Evolutionary conservation across 2,113 vertebrate species (phyloP).

Genomic region (Grantiella picta): DNA sequence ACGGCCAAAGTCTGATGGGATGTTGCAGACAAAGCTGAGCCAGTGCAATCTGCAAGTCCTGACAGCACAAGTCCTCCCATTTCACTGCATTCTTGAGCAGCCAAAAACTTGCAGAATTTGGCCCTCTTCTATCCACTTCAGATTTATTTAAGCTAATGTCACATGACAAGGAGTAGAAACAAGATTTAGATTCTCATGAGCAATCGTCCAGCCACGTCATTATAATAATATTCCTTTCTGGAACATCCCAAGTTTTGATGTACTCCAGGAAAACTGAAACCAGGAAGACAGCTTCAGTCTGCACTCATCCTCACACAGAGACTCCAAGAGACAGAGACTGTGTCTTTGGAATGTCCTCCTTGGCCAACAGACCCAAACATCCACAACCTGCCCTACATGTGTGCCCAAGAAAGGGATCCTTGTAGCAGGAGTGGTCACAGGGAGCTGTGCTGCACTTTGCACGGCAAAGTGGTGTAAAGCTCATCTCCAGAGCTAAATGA

Average conservation of each 20-base stretch:
- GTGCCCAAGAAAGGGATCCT: neutral
- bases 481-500: neutral
- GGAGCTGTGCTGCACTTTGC: neutral
- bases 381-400: neutral
- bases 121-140: neutral
- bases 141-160: neutral
- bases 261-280: neutral
- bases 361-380: neutral
- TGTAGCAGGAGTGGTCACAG: neutral
- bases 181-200: neutral
- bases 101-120: neutral
- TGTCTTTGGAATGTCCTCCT: neutral
- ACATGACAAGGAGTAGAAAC: neutral
- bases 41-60: neutral
- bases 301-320: neutral
- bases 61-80: neutral
- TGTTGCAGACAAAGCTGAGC: neutral
- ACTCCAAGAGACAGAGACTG: neutral
- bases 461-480: neutral
- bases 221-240: neutral
- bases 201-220: neutral
- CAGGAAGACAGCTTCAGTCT: neutral
- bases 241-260: neutral
- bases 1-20: neutral
- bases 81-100: neutral